Evolutionary conservation across 2,797 vertebrate genomes (phyloP).

Genomic region (Rhyacichthys aspro): DNA sequence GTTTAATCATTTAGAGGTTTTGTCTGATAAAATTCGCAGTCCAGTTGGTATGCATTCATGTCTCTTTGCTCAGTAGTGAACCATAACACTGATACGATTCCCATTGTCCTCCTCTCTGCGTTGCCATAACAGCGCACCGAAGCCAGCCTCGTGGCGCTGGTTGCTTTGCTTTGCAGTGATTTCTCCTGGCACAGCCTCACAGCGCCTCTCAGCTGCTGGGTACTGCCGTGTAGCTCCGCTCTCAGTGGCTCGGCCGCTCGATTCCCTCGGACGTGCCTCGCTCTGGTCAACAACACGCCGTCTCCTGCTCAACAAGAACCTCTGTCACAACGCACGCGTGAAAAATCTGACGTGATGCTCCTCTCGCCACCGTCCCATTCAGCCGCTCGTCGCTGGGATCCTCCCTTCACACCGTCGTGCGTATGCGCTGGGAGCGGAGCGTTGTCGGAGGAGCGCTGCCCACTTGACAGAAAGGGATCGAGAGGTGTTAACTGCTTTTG

Average conservation of each 20-base stretch:
- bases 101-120: constrained; percentile 10
- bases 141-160: constrained; percentile 14
- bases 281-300: constrained; percentile 46
- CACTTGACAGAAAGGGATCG: constrained; percentile 43
- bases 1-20: too few species aligned
- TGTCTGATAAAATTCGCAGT: too few species aligned
- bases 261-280: constrained; percentile 30
- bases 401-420: constrained; percentile 72
- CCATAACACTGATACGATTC: background rate
- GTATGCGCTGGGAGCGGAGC: constrained; percentile 53
- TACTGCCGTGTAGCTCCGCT: constrained; percentile 6
- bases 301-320: constrained; percentile 46
- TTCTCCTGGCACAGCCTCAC: background rate
- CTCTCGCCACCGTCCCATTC: constrained; percentile 62
- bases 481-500: constrained; percentile 27
- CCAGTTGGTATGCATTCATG: background rate
- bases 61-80: background rate
- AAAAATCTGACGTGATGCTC: constrained; percentile 70
- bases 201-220: constrained; percentile 24
- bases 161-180: constrained; percentile 19
- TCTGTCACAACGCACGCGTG: constrained; percentile 74
- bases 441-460: constrained; percentile 39
- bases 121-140: constrained; percentile 42
- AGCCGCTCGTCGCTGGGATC: constrained; percentile 59
- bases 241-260: background rate